Evolutionary conservation across 1,140 invertebrate species (phyloP).

Genomic region (Danaus melanippus): DNA sequence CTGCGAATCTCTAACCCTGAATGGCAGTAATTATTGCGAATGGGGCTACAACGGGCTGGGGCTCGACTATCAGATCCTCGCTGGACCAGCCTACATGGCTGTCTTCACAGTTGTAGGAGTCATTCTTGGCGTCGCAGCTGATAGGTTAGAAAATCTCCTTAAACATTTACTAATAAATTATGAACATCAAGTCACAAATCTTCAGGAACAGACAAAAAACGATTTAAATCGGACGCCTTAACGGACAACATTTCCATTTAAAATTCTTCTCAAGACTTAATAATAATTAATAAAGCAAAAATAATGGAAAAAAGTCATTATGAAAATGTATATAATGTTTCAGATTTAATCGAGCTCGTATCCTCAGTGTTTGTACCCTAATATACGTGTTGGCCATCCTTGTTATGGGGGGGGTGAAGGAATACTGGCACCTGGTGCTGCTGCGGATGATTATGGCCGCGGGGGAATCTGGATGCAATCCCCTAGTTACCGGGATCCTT

Average conservation of each 20-base stretch:
- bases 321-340: conserved; percentile 3
- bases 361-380: conserved; percentile 83
- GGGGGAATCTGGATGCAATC: conserved; percentile 92
- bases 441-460: conserved; percentile 89
- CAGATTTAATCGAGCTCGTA: conserved; percentile 79
- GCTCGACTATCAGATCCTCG: conserved; percentile 91
- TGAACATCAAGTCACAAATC: too few relatives aligned
- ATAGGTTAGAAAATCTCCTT: conserved; percentile 69
- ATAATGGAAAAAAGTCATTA: too few relatives aligned
- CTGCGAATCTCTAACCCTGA: conserved; percentile 77
- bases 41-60: conserved; percentile 95
- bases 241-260: too few relatives aligned
- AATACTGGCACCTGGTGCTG: conserved; percentile 92
- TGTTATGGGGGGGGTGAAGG: conserved; percentile 85
- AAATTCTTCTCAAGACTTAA: too few relatives aligned
- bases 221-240: too few relatives aligned
- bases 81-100: conserved; percentile 92
- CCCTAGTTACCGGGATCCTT: conserved; percentile 88
- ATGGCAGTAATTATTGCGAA: conserved; percentile 84
- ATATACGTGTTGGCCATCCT: conserved; percentile 88
- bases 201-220: too few relatives aligned
- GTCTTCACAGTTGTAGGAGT: conserved; percentile 92
- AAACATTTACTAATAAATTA: not conserved
- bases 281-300: too few relatives aligned
- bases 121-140: conserved; percentile 87